phyloP scores from a whole-genome alignment of 2,888 invertebrate species.

The Stenichneumon culpator region DNA sequence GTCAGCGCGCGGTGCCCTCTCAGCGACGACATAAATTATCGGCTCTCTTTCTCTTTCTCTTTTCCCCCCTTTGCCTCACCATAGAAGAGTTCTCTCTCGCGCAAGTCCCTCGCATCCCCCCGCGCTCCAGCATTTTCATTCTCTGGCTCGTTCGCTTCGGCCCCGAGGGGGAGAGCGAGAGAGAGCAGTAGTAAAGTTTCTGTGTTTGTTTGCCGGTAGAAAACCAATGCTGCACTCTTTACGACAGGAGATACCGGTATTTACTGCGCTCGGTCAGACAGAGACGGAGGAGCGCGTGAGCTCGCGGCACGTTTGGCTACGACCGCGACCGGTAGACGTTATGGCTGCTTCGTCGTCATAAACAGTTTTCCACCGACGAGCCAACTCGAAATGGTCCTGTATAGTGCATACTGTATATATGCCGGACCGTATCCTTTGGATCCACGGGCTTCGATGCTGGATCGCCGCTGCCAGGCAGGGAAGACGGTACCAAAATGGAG shows the following conservation, averaged over 20 bases:
- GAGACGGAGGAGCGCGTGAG: constrained; percentile 60
- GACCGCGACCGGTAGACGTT: constrained; percentile 68
- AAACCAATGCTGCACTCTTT: constrained; percentile 79
- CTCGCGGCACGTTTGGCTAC: constrained; percentile 73
- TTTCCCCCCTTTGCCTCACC: constrained; percentile 54
- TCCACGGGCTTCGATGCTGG: constrained; percentile 1
- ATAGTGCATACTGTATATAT: constrained; percentile 34
- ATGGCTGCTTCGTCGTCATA: constrained; percentile 70
- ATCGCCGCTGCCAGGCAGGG: constrained; percentile 15
- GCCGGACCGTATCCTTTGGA: constrained; percentile 42
- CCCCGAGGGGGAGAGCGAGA: neutral
- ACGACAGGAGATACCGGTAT: constrained; percentile 79
- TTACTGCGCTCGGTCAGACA: constrained; percentile 73
- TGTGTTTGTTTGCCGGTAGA: constrained; percentile 65
- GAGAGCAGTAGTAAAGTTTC: constrained; percentile 24
- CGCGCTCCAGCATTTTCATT: constrained; percentile 60
- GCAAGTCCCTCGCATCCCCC: constrained; percentile 36
- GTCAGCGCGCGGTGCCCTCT: constrained; percentile 80
- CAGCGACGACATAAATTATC: constrained; percentile 83
- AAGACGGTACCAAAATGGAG: constrained; percentile 26
- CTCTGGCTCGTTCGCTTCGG: constrained; percentile 34
- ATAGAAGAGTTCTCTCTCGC: constrained; percentile 28
- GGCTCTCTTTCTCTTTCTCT: constrained; percentile 66
- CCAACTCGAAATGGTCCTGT: constrained; percentile 62
- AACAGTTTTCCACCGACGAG: constrained; percentile 70